phyloP scores from a whole-genome alignment of 2,888 invertebrate genomes.

The Orthonevra nobilis region DNA sequence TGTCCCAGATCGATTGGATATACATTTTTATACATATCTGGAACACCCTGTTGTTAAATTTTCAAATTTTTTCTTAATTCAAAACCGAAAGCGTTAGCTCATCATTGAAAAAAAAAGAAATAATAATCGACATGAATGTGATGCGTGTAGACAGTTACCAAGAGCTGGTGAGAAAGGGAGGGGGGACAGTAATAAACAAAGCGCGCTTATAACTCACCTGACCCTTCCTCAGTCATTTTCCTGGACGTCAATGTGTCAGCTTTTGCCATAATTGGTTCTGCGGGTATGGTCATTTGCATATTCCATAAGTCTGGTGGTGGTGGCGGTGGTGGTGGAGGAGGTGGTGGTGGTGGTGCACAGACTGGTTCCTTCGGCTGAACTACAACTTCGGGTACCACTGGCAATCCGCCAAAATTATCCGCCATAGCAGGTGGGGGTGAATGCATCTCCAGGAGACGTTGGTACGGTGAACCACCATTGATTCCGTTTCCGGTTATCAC shows the following conservation, averaged over 20 bases:
- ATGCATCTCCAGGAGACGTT: conserved; percentile 47
- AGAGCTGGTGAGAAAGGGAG: conserved; percentile 9
- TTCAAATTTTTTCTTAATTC: neutral
- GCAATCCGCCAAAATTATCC: conserved; percentile 41
- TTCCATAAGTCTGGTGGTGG: conserved; percentile 76
- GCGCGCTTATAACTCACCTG: conserved; percentile 60
- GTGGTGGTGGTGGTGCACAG: conserved; percentile 69
- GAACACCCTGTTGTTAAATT: conserved; percentile 11
- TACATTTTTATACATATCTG: neutral
- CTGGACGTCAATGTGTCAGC: conserved; percentile 22
- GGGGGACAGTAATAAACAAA: conserved; percentile 27
- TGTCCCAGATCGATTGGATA: neutral
- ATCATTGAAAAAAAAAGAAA: too few species aligned
- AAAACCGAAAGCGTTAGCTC: conserved; percentile 53
- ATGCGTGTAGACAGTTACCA: conserved; percentile 38
- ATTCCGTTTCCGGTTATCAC: conserved; percentile 52
- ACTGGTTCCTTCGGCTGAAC: conserved; percentile 49
- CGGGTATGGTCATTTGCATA: conserved; percentile 53
- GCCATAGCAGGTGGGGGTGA: conserved; percentile 38
- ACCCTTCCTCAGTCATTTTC: conserved; percentile 18
- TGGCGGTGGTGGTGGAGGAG: conserved; percentile 77
- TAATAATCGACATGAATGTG: conserved; percentile 56
- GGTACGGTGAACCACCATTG: conserved; percentile 51
- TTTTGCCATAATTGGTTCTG: conserved; percentile 24
- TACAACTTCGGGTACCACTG: conserved; percentile 44